Evolutionary conservation across 2,797 vertebrate species (phyloP), one percentile per base, ranked within the genome.

Genomic region (Pipistrellus pipistrellus): DNA sequence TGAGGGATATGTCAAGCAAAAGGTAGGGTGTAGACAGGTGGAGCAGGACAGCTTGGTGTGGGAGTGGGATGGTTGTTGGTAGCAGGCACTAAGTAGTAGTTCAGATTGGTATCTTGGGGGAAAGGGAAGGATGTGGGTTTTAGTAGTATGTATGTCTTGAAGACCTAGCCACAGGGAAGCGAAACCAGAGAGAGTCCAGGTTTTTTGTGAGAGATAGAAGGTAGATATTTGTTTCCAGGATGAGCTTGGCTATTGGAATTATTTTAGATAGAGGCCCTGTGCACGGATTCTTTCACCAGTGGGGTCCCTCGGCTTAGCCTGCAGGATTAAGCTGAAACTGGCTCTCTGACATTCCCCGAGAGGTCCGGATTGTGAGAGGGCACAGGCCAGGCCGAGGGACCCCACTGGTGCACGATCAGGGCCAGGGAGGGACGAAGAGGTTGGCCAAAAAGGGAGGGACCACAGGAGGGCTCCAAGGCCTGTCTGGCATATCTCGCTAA

Each of bases 161-260:
- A 80, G 86, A 88, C 23, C 17, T 91, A 35, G 32, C 38, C 38
- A 32, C 17, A 59, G 57, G 69, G 62, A 85, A 94, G 68, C 46
- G 68, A 82, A 71, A 64, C 13, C 10, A 88, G 71, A 68, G 71
- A 68, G 32, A 23, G 23, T 84, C n/a, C 53, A 80, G 44, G 38
- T 92, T 91, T 91, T 41, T 86, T 48, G 55, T 6, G 62, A 95
- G 53, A 86, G 32, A 78, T 66, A 35, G 0, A 55, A 71, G 32
- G 30, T 66, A 78, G 77, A 4, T 76, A 15, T 57, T 92, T 55
- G 32, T 90, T 82, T 21, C 73, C 15, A 62, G 44, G n/a, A 53
- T 73, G 25, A 93, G 27, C 53, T 94, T 62, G 48, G 48, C 81
- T 90, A 41, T 68, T 90, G 68, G 21, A 84, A 78, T 35, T 95